Conservation (phyloP, 2,888 invertebrate species). For the Morpho deidamia region DNA sequence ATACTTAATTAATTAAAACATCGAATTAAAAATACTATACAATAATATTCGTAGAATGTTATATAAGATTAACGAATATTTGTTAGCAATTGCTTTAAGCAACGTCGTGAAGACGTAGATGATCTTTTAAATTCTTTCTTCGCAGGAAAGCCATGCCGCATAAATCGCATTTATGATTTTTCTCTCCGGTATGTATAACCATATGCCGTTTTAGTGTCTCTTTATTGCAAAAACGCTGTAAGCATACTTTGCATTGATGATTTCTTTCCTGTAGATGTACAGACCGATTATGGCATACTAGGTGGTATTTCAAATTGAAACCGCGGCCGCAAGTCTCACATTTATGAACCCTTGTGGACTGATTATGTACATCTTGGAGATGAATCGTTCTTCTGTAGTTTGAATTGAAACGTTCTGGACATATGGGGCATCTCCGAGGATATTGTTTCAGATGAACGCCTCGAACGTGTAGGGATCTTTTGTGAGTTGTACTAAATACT, state of each 20-base stretch:
- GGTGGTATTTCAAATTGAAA: constrained; percentile 63
- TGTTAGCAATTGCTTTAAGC: constrained; percentile 23
- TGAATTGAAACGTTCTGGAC: constrained; percentile 67
- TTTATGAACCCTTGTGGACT: constrained; percentile 64
- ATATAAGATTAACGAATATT: not conserved
- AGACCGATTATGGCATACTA: constrained; percentile 63
- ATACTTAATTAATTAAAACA: too few relatives aligned
- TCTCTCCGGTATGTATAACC: constrained; percentile 76
- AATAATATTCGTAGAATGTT: too few relatives aligned
- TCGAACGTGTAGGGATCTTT: constrained; percentile 55
- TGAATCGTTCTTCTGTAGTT: constrained; percentile 69
- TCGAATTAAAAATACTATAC: too few relatives aligned
- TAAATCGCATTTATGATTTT: constrained; percentile 74
- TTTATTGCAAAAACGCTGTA: constrained; percentile 73
- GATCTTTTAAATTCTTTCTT: constrained; percentile 65
- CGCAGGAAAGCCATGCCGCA: constrained; percentile 72
- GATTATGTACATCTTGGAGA: constrained; percentile 66
- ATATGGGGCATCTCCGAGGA: constrained; percentile 62
- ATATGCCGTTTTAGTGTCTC: constrained; percentile 76
- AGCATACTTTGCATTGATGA: constrained; percentile 73
- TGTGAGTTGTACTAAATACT: constrained; percentile 60
- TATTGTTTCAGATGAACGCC: constrained; percentile 66
- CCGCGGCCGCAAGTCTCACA: constrained; percentile 65
- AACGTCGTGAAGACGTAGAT: constrained; percentile 60
- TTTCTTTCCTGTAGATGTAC: constrained; percentile 70